Percentiles rank a stretch among this genome's conserved stretches.
Conservation (phyloP, 2,888 invertebrate species). For the Archaeoteleia sp. region DNA sequence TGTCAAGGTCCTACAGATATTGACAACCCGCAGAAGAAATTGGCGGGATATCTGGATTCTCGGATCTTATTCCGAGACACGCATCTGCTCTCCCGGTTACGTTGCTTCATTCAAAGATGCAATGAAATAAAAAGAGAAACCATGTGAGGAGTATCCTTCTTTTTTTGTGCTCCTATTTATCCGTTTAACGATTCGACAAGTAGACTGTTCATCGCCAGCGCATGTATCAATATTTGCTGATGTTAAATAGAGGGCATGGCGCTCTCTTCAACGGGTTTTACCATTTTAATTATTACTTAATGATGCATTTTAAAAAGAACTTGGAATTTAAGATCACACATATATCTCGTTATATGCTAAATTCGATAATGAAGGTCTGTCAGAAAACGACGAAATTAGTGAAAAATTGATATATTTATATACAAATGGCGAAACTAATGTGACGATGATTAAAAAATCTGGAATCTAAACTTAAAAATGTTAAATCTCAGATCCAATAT, state of each 20-base stretch:
- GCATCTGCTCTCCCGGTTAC: constrained; percentile 45
- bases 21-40: constrained; percentile 70
- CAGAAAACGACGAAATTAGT: no score
- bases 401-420: no score
- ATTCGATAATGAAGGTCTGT: no score
- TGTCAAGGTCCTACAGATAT: constrained; percentile 66
- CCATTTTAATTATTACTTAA: no score
- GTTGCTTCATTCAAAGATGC: constrained; percentile 27
- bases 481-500: no score
- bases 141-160: constrained; percentile 4
- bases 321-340: constrained; percentile 35
- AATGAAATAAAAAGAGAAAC: constrained; percentile 24
- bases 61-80: constrained; percentile 38
- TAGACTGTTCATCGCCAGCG: constrained; percentile 10
- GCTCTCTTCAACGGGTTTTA: background rate
- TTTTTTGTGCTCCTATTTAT: constrained; percentile 36
- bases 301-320: no score
- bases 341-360: no score
- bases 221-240: constrained; percentile 6
- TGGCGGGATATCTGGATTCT: constrained; percentile 67
- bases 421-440: no score
- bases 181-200: constrained; percentile 25
- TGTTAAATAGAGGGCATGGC: constrained; percentile 2
- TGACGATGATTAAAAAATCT: no score
- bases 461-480: no score